These are phyloP conservation scores for Thomomys bottae DNA, from an alignment of 2,113 vertebrate species.

Conservation along the genomic window DNA sequence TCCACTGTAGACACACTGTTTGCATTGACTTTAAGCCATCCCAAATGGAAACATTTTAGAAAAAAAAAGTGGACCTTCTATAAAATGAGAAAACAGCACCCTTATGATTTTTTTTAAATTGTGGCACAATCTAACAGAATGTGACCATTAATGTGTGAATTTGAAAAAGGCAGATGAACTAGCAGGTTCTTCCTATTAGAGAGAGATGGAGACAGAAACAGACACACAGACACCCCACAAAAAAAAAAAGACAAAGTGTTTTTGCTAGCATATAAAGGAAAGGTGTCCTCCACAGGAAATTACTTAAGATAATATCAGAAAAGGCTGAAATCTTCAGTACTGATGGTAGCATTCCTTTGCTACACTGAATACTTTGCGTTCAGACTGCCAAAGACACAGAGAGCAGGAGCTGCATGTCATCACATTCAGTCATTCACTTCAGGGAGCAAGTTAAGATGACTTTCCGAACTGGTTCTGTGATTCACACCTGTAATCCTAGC, in stretches of 20 bases:
- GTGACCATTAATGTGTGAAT: not conserved
- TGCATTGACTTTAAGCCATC: not conserved
- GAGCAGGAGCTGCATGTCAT: not conserved
- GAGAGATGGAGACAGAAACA: too few relatives aligned
- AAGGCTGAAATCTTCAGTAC: not conserved
- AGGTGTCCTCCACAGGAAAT: not conserved
- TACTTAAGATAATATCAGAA: not conserved
- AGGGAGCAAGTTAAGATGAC: not conserved
- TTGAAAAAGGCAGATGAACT: not conserved
- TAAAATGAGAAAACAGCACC: conserved; percentile 1
- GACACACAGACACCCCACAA: too few relatives aligned
- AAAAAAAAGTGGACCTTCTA: not conserved
- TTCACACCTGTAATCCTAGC: too few relatives aligned
- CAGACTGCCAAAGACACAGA: not conserved
- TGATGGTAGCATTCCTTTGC: conserved; percentile 21
- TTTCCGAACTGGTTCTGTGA: too few relatives aligned
- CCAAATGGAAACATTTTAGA: not conserved
- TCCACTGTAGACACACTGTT: not conserved
- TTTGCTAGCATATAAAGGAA: not conserved
- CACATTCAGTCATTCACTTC: too few relatives aligned
- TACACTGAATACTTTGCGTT: not conserved
- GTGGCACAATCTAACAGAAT: conserved; percentile 25
- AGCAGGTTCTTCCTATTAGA: not conserved
- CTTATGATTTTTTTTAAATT: not conserved
- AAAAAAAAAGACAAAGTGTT: not conserved